These are phyloP conservation scores for Epistrophe grossulariae DNA, from an alignment of 2,888 invertebrate species.

Conservation along the genomic window DNA sequence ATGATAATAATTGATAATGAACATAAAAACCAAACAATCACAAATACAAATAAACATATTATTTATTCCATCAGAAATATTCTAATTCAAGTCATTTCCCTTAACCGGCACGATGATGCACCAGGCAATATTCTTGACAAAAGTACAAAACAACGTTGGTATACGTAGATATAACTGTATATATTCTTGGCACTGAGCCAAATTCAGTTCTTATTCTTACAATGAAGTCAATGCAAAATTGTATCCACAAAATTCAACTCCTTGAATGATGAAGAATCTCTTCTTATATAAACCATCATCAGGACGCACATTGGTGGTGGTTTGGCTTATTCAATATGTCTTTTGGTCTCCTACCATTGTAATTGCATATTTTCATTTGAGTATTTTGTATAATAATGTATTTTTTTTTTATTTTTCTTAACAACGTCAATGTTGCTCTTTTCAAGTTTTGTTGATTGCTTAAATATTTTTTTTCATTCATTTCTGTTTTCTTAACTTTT, in stretches of 20 bases:
- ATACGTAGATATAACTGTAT: too few relatives aligned
- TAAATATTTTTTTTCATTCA: constrained; percentile 21
- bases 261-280: constrained; percentile 40
- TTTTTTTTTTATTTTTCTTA: not conserved
- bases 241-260: constrained; percentile 51
- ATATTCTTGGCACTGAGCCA: constrained; percentile 55
- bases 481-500: constrained; percentile 4
- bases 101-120: constrained; percentile 13
- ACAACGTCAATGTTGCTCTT: constrained; percentile 36
- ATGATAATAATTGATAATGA: constrained; percentile 43
- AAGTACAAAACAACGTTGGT: not conserved
- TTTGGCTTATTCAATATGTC: constrained; percentile 33
- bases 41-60: not conserved
- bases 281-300: constrained; percentile 6
- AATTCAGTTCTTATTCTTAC: constrained; percentile 68
- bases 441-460: constrained; percentile 56
- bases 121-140: constrained; percentile 30
- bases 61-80: constrained; percentile 3
- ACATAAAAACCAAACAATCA: constrained; percentile 8
- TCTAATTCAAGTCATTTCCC: constrained; percentile 30
- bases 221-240: constrained; percentile 68
- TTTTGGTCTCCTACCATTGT: constrained; percentile 40
- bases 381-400: constrained; percentile 23
- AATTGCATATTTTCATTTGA: constrained; percentile 66
- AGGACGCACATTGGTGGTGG: constrained; percentile 35